Evolutionary conservation across 2,113 vertebrate species (phyloP), one percentile per base, ranked within the genome.

Genomic region (Apistogramma diplotaenia): DNA sequence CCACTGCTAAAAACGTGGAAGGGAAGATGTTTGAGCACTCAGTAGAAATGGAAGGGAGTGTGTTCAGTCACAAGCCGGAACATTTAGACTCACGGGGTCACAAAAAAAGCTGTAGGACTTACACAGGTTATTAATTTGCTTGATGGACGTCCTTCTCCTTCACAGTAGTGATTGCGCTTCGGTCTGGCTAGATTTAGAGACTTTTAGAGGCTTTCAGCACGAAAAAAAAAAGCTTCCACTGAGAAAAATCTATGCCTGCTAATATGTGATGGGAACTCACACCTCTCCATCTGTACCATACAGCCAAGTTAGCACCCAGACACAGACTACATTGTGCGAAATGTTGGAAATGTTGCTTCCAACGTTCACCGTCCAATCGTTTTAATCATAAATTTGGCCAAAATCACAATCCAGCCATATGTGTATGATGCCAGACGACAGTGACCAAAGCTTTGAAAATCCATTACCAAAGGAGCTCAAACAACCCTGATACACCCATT

Each of bases 341-440:
- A 70, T 3, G n/a, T n/a, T n/a, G 46, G 7, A 49, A 49, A 49
- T 16, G 2, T 18, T 18, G 16, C 18, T n/a, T 53, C 49, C n/a
- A 70, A 29, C 3, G 49, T 70, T 25, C 62, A 29, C 40, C 15
- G 29, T 49, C 43, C 51, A 18, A 70, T 46, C 6, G 7, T 70
- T 67, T 49, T 49, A 51, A 70, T 49, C 16, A 70, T 70, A 49
- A 67, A 46, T 49, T 27, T 67, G 37, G 62, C 23, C 23, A 49
- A 51, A 51, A 51, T 19, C 8, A 18, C 9, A 0, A 49, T 19
- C 8, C 23, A 49, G 6, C 18, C 43, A 46, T 6, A 46, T 43
- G 11, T 4, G 13, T 37, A 43, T 46, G 12, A 15, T 43, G 11
- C 13, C 40, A 70, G 16, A 25, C 15, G 8, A 8, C 15, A 0